phyloP scores from a whole-genome alignment of 2,888 invertebrate genomes.

The Eudiplozoon nipponicum region DNA sequence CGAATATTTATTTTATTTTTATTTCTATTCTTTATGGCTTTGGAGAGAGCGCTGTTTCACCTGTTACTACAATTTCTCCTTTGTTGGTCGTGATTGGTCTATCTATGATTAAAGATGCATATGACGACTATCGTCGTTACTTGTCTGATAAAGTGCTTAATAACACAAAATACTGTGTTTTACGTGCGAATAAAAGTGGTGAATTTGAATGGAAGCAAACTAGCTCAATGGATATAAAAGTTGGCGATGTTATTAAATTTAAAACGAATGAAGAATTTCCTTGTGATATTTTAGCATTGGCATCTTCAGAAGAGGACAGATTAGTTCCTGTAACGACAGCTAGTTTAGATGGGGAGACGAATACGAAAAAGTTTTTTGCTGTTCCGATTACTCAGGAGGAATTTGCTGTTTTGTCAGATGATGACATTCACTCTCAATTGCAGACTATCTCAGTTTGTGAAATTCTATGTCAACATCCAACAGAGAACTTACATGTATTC shows the following conservation, averaged over 20 bases:
- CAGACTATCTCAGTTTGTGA: too few species aligned
- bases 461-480: not conserved
- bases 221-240: not conserved
- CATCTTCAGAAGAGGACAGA: not conserved
- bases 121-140: not conserved
- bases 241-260: not conserved
- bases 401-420: not conserved
- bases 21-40: not conserved
- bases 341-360: slow-evolving; percentile 2
- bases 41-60: not conserved
- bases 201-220: not conserved
- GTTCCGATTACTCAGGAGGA: not conserved
- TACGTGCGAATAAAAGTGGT: not conserved
- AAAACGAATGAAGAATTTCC: not conserved
- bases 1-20: not conserved
- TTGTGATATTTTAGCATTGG: not conserved
- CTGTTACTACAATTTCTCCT: not conserved
- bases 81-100: not conserved
- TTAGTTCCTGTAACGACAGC: not conserved
- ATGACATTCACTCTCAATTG: not conserved
- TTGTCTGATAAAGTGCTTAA: not conserved
- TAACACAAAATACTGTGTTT: not conserved
- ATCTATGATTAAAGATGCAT: slow-evolving; percentile 3
- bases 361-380: not conserved
- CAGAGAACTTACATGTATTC: not conserved